Base-by-base conservation (phyloP, 2,113 vertebrate genomes). In the Condylura cristata region DNA sequence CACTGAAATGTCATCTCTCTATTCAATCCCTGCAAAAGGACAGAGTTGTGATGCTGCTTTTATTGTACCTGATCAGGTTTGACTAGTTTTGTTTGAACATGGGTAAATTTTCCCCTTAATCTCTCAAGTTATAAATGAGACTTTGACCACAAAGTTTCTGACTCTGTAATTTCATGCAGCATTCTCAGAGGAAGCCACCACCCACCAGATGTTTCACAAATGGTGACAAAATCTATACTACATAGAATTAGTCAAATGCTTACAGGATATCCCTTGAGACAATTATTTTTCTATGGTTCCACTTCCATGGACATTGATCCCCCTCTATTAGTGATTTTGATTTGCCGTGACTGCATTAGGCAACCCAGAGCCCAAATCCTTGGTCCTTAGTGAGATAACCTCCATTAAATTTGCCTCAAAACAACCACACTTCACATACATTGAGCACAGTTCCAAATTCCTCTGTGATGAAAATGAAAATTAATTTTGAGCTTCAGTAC, bases 401-500 rank as follows among this genome's bases (percentile, higher is more conserved):
- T 81, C 86, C 74, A 56, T 92, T 90, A 79, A 70, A 20, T 94
- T 81, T 81, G 34, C 61, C 68, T 95, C 68, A 34, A 74, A 93
- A 41, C 20, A 53, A 80, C 7, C 32, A 16, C 13, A 3, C 39
- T 84, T 91, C 39, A 39, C 58, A n/a, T 20, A 18, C 76, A n/a
- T 58, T 72, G 58, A 96, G 79, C 46, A 70, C 3, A 14, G 66
- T 79, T 85, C 66, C 51, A 94, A 78, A 92, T 39, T 91, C 81
- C 90, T 88, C 28, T 90, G 90, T 34, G 80, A 71, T 46, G n/a
- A 41, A 78, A 78, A 93, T 61, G 79, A 75, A 75, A 94, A 87
- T 93, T 94, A 53, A 92, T 89, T 95, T 95, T 89, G 82, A 95
- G 90, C 95, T 92, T 71, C 90, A 90, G 46, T 75, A 71, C 81